A percentile compares a stretch with the other conserved stretches of the same genome.
Evolutionary conservation across 1,140 invertebrate species (phyloP).

Genomic region (Lineus longissimus): DNA sequence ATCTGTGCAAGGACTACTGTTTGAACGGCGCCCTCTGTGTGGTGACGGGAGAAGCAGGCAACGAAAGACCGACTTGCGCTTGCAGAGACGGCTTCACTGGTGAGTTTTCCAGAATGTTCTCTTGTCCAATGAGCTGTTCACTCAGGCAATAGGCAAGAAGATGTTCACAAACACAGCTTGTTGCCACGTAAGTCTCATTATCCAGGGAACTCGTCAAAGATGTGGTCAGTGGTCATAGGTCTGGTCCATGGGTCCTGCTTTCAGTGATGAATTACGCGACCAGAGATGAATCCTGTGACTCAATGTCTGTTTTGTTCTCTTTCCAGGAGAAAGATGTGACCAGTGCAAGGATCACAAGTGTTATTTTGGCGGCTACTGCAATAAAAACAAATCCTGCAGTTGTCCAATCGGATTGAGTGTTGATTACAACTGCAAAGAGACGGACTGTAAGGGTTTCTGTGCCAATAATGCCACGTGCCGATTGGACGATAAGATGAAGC

Average conservation of each 20-base stretch:
- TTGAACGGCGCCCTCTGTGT: constrained; percentile 58
- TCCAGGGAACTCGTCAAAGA: too few relatives aligned
- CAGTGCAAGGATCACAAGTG: constrained; percentile 60
- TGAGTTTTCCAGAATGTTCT: neutral
- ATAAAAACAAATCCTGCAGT: constrained; percentile 18
- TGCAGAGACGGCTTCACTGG: neutral
- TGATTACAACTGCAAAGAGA: neutral
- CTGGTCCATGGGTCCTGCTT: too few relatives aligned
- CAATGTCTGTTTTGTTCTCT: too few relatives aligned
- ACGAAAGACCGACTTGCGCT: neutral
- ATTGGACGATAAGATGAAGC: neutral
- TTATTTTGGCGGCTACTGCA: constrained; percentile 59
- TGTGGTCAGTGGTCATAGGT: too few relatives aligned
- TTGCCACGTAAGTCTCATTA: too few relatives aligned
- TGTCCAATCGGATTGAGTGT: neutral
- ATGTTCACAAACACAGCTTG: too few relatives aligned
- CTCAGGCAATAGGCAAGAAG: neutral
- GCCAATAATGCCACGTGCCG: neutral
- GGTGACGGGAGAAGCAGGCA: neutral
- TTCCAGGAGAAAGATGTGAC: constrained; percentile 58
- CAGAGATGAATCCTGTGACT: too few relatives aligned
- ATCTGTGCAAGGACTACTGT: constrained; percentile 49
- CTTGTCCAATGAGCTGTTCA: neutral
- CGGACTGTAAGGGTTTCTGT: neutral
- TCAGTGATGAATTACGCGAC: too few relatives aligned